Evolutionary conservation across 2,113 vertebrate species (phyloP).

Genomic region (Piprites chloris): DNA sequence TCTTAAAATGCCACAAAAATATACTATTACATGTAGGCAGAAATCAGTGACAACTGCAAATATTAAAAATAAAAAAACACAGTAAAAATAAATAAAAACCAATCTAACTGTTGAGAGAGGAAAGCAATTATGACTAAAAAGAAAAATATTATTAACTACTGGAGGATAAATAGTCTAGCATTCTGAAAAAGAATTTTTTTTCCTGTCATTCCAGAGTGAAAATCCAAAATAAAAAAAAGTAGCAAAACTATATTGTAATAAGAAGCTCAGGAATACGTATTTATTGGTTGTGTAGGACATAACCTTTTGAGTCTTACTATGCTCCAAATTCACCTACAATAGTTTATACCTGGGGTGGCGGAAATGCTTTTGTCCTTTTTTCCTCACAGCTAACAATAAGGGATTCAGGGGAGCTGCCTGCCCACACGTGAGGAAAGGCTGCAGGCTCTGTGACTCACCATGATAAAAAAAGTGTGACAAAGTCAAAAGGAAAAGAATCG

Average conservation of each 20-base stretch:
- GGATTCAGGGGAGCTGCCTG: not conserved
- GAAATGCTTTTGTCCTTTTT: not conserved
- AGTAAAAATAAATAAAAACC: not conserved
- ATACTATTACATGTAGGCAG: not conserved
- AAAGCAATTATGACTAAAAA: not conserved
- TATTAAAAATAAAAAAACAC: not conserved
- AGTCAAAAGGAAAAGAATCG: not conserved
- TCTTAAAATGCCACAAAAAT: not conserved
- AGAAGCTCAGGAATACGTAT: not conserved
- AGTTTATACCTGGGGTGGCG: not conserved
- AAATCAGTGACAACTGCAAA: not conserved
- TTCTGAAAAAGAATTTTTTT: not conserved
- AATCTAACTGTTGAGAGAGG: not conserved
- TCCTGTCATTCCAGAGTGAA: not conserved
- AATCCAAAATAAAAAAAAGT: not conserved
- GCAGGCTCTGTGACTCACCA: not conserved
- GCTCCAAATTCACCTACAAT: not conserved
- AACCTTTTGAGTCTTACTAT: not conserved
- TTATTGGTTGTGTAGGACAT: accelerated
- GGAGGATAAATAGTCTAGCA: not conserved
- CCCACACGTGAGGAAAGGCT: not conserved
- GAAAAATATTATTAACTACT: not conserved
- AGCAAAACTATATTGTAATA: not conserved
- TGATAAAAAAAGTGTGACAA: not conserved
- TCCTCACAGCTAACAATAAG: not conserved